A percentile compares a stretch with the other conserved stretches of the same genome.
Conservation (phyloP, 2,113 vertebrate genomes). For the Desmodus rotundus region DNA sequence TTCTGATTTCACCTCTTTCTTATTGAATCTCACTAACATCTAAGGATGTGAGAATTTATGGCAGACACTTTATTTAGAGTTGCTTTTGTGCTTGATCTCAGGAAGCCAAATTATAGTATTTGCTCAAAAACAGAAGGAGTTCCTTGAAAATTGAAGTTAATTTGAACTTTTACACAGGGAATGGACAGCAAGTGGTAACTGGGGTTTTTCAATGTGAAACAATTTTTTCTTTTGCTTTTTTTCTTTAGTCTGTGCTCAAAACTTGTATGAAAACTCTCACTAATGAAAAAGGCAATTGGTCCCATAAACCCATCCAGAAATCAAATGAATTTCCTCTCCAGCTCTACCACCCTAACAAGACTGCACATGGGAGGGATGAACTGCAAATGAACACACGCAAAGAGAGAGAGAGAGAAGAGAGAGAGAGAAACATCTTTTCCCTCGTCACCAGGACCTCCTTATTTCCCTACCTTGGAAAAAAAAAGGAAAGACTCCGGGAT, state of each 20-base stretch:
- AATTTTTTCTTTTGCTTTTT: background rate
- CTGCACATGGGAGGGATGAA: background rate
- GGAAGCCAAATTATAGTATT: background rate
- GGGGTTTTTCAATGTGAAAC: background rate
- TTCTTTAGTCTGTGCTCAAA: background rate
- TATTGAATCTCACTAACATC: background rate
- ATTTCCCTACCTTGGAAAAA: background rate
- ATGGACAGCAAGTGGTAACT: background rate
- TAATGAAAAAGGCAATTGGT: background rate
- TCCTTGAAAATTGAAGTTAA: background rate
- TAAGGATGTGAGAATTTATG: background rate
- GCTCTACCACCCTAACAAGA: background rate
- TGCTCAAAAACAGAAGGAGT: background rate
- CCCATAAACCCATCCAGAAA: background rate
- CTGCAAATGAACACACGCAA: no score
- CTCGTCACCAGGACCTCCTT: background rate
- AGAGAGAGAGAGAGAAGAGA: background rate
- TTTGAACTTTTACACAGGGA: background rate
- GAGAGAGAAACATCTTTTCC: background rate
- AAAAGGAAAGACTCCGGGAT: background rate
- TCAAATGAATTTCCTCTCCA: background rate
- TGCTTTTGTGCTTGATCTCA: background rate
- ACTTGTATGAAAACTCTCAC: background rate
- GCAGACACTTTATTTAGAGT: background rate
- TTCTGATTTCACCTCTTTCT: background rate